phyloP scores from a whole-genome alignment of 1,140 invertebrate species.

The Asbolus verrucosus region DNA sequence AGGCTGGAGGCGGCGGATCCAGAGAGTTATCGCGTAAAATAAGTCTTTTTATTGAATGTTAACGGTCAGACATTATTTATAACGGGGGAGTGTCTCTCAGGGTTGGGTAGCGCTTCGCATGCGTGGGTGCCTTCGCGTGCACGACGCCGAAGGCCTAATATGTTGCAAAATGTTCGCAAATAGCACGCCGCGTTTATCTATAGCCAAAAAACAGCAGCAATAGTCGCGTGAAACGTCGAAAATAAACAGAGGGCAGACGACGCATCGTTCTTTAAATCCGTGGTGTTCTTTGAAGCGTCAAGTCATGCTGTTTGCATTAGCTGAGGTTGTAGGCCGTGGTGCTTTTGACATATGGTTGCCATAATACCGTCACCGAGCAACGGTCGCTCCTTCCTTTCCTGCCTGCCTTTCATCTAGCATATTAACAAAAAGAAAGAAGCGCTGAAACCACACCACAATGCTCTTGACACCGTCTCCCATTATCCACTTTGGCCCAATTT shows the following conservation, averaged over 20 bases:
- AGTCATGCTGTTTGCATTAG: constrained; percentile 38
- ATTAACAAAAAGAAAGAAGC: constrained; percentile 12
- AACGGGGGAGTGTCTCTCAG: constrained; percentile 13
- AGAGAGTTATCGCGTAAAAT: constrained; percentile 1
- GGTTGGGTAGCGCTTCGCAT: constrained; percentile 4
- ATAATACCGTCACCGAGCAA: constrained; percentile 27
- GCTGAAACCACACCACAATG: constrained; percentile 25
- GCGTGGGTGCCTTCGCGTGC: constrained; percentile 6
- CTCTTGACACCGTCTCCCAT: constrained; percentile 17
- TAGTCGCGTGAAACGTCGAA: constrained; percentile 34
- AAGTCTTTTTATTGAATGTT: constrained; percentile 19
- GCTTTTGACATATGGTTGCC: constrained; percentile 35
- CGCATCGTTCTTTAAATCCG: constrained; percentile 30
- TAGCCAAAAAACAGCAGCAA: constrained; percentile 23
- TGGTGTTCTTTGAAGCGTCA: constrained; percentile 35
- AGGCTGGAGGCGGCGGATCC: neutral
- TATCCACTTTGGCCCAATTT: constrained; percentile 37
- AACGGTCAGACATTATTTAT: constrained; percentile 20
- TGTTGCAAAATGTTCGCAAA: constrained; percentile 13
- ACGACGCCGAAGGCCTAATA: neutral
- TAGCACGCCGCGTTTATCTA: constrained; percentile 14
- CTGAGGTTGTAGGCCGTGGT: constrained; percentile 33
- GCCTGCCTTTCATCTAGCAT: constrained; percentile 15
- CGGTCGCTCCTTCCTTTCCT: constrained; percentile 37
- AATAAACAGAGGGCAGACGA: constrained; percentile 32